Base-by-base conservation (phyloP, 2,797 vertebrate genomes). In the Serranus cabrilla region DNA sequence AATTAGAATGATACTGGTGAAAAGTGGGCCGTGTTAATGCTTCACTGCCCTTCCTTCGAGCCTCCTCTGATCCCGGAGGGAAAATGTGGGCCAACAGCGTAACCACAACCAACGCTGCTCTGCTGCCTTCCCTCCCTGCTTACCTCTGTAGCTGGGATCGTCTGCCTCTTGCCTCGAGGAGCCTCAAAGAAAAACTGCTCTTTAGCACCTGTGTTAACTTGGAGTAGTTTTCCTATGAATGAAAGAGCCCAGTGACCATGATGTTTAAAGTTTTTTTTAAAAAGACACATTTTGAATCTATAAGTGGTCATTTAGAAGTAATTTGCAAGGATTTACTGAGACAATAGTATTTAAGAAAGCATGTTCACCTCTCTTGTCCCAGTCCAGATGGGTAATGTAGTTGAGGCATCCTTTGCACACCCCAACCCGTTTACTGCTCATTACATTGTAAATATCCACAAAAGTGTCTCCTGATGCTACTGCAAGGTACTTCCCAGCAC, bases 111-210 rank as follows among this genome's bases (percentile, higher is more conserved):
- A 72, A 10, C 23, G 66, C 66, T 58, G 63, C 71, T 80, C 50
- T 51, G 65, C 47, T 45, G 42, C 25, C 62, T 64, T 14, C 67
- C 31, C 27, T 59, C 37, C 18, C 45, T 49, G 80, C 96, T 94
- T 94, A 99, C 98, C 97, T 99, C 98, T 71, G 95, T 87, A 54
- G 90, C 93, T 0, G 96, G 96, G 91, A 99, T 99, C 60, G 86
- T 96, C 87, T 99, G 98, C 84, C 94, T 97, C 90, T 98, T 99
- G 58, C 98, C 98, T 59, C 98, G 96, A 73, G 98, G 98, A 83
- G 98, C 98, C 94, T 99, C 98, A 67, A 99, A 99, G 91, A 99
- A 99, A 84, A 99, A 92, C 80, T 99, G 98, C 82, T 99, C 98
- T 93, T 99, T 99, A 92, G 97, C 96, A 93, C 96, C 95, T 62